Percentiles rank a stretch among this genome's conserved stretches.
Conservation (phyloP, 2,797 vertebrate genomes). For the Petrocephalus schoutedeni region DNA sequence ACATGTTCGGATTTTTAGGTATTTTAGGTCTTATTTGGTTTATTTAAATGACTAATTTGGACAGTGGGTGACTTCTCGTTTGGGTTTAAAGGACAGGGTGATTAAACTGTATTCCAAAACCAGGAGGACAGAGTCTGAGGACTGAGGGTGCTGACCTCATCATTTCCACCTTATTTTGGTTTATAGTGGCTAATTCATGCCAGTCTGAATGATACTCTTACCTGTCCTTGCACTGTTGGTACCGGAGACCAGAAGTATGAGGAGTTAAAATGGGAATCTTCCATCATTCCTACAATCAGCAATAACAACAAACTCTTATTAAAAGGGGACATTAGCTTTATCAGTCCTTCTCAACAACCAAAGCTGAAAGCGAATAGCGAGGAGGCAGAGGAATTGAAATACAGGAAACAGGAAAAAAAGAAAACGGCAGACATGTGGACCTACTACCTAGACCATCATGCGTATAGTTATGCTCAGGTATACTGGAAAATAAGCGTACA, state of each 20-base stretch:
- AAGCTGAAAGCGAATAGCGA: background rate
- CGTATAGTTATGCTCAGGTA: background rate
- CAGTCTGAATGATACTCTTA: constrained; percentile 36
- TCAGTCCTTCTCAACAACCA: background rate
- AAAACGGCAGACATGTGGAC: background rate
- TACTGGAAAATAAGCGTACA: background rate
- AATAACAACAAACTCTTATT: background rate
- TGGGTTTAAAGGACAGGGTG: background rate
- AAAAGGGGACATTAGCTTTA: background rate
- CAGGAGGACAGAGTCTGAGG: background rate
- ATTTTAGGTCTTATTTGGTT: background rate
- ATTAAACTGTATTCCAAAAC: background rate
- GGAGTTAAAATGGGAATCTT: constrained; percentile 99
- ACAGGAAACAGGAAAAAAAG: background rate
- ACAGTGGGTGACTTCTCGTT: background rate
- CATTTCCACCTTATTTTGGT: background rate
- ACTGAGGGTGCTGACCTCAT: background rate
- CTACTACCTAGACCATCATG: background rate
- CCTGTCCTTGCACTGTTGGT: constrained; percentile 96
- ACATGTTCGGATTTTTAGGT: background rate
- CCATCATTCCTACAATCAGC: constrained; percentile 82
- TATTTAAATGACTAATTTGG: background rate
- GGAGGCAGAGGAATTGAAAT: background rate
- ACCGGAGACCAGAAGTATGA: constrained; percentile 99
- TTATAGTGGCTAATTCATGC: background rate